phyloP scores from a whole-genome alignment of 2,113 vertebrate species.

The Glaucidium brasilianum region DNA sequence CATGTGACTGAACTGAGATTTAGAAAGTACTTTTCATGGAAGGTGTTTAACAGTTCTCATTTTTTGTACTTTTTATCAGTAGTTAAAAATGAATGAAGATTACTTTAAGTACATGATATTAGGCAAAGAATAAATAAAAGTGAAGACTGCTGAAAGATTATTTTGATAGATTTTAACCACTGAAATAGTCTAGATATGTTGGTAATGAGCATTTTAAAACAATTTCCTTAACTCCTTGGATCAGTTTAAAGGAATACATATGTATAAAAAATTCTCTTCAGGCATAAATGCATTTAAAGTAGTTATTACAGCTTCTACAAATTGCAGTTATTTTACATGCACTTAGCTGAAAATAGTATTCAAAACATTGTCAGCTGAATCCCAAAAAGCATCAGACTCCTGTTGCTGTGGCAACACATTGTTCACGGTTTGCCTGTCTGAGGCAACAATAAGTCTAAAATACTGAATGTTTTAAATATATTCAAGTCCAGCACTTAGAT shows the following conservation, averaged over 20 bases:
- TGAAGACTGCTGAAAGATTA: neutral
- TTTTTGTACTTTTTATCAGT: neutral
- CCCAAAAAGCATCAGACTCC: neutral
- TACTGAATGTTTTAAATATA: neutral
- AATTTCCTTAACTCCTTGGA: neutral
- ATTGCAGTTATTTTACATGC: slow-evolving; percentile 54
- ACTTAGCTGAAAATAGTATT: slow-evolving; percentile 57
- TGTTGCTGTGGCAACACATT: slow-evolving; percentile 56
- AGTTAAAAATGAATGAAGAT: slow-evolving; percentile 37
- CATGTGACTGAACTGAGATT: neutral
- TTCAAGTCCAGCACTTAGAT: neutral
- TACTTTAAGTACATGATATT: slow-evolving; percentile 1
- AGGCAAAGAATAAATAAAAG: slow-evolving; percentile 20
- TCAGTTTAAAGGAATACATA: neutral
- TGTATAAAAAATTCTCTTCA: neutral
- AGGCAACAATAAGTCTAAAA: neutral
- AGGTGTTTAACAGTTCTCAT: neutral
- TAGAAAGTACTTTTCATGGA: neutral
- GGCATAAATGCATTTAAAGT: neutral
- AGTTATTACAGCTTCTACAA: slow-evolving; percentile 46
- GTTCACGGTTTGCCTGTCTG: neutral
- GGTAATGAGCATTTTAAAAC: slow-evolving; percentile 22
- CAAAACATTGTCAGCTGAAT: slow-evolving; percentile 32
- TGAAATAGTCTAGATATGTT: neutral
- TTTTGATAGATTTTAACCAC: slow-evolving; percentile 16